Base-by-base conservation (phyloP, 2,797 vertebrate genomes). In the Acanthornis magna region DNA sequence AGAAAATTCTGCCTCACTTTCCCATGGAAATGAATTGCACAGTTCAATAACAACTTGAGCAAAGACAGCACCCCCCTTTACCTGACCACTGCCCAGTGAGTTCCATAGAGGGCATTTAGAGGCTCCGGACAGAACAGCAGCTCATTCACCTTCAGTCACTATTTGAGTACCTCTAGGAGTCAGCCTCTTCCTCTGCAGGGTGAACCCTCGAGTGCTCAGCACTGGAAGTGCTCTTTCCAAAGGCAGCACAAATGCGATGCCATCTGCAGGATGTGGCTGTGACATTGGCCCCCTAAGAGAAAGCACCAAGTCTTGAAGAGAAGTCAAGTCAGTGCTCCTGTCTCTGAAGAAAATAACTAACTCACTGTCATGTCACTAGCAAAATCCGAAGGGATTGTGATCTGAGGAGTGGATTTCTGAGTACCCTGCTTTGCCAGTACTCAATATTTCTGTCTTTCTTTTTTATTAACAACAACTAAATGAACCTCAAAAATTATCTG, bases 401-500 rank as follows among this genome's bases (percentile, higher is more conserved):
- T 79, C 54, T 85, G 55, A 96, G 60, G 50, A 65, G 50, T 73
- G 27, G 65, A 65, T 91, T 95, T 91, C 68, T 91, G 55, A 88
- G 55, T 65, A 88, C n/a, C 34, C 57, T 86, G 65, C 67, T 70
- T 86, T 89, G 54, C 72, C 74, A 53, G 43, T 61, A 71, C 60
- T 58, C 68, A 72, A 82, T 61, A 91, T 91, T 96, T 85, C 92
- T 91, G 83, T 79, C 80, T 81, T 88, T 89, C 82, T 75, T 90
- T 92, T 94, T 81, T 93, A 91, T 90, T 96, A 93, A 85, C 88
- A 79, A 57, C 76, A 72, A 88, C 89, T 96, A 95, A 96, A 95
- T 74, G 94, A 97, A 96, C 94, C 95, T 96, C 88, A 95, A 91
- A 96, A 96, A 96, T 88, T 88, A 94, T 94, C 91, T 81, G 58